Evolutionary conservation across 2,113 vertebrate species (phyloP).

Genomic region (Campylorhamphus procurvoides): DNA sequence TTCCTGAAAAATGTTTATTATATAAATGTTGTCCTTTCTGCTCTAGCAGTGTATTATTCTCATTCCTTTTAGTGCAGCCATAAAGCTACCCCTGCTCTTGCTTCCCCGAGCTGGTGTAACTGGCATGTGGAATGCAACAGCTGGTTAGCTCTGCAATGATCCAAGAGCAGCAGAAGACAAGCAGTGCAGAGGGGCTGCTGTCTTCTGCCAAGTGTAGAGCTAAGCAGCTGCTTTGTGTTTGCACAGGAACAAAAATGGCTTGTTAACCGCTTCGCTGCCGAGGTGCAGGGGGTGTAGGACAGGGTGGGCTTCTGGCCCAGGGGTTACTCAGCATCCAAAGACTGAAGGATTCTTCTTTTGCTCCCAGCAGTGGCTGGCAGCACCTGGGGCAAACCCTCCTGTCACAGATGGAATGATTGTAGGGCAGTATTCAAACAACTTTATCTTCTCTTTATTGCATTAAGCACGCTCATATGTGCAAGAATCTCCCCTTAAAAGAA

Average conservation of each 20-base stretch:
- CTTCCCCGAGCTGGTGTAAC: constrained; percentile 47
- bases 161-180: constrained; percentile 69
- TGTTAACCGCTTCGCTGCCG: constrained; percentile 58
- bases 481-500: neutral
- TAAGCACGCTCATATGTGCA: neutral
- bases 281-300: neutral
- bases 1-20: neutral
- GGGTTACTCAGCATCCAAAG: neutral
- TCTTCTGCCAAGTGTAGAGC: constrained; percentile 69
- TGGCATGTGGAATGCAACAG: constrained; percentile 72
- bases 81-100: constrained; percentile 17
- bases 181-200: constrained; percentile 10
- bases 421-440: neutral
- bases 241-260: neutral
- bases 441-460: neutral
- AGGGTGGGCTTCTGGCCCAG: rapidly evolving
- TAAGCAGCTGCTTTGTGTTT: constrained; percentile 71
- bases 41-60: constrained; percentile 11
- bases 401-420: neutral
- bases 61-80: neutral
- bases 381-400: neutral
- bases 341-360: neutral
- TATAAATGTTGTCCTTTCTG: constrained; percentile 56
- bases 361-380: neutral
- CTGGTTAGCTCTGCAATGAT: constrained; percentile 67